Evolutionary conservation across 2,113 vertebrate genomes (phyloP), one percentile per base, ranked within the genome.

Genomic region (Synodontis membranacea): DNA sequence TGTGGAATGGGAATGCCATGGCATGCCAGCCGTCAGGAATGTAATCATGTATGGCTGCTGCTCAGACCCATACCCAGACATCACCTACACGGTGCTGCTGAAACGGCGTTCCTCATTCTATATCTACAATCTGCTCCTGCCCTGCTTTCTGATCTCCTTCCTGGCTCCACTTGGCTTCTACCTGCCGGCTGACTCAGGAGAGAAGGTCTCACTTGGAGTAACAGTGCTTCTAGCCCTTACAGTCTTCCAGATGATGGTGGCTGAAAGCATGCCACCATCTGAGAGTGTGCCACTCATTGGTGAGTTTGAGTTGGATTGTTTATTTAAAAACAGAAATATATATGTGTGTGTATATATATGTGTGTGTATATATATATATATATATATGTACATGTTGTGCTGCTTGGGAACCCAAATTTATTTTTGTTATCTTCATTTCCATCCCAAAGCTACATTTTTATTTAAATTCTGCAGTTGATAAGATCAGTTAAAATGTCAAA

Each of bases 241-340:
- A 0, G 98, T 99, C 75, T 99, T 99, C 90, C 98, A 99, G 93
- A 91, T 99, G 83, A 95, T 99, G 97, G 98, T 99, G 91, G 98
- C 98, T 62, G 98, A 99, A 93, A 99, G 97, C 93, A 99, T 99
- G 98, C 98, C 98, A 0, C 97, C 98, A 42, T 98, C 98, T 31
- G 98, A 99, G 93, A 98, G 95, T 1, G 96, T 99, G 37, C 98
- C 98, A 50, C 94, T 99, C 34, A 99, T 99, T 93, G 98, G 98
- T 99, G 82, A 94, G 87, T 75, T 34, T 85, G 28, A 14, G 50
- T 28, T 80, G 6, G 4, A 80, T 48, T 9, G 6, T 5, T 34
- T 19, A 37, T 42, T 58, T n/a, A n/a, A n/a, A n/a, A n/a, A n/a
- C n/a, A n/a, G n/a, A n/a, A n/a, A n/a, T n/a, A n/a, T n/a, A n/a